These are phyloP conservation scores for Megaceryle alcyon DNA, from an alignment of 2,797 vertebrate genomes.

Conservation along the genomic window DNA sequence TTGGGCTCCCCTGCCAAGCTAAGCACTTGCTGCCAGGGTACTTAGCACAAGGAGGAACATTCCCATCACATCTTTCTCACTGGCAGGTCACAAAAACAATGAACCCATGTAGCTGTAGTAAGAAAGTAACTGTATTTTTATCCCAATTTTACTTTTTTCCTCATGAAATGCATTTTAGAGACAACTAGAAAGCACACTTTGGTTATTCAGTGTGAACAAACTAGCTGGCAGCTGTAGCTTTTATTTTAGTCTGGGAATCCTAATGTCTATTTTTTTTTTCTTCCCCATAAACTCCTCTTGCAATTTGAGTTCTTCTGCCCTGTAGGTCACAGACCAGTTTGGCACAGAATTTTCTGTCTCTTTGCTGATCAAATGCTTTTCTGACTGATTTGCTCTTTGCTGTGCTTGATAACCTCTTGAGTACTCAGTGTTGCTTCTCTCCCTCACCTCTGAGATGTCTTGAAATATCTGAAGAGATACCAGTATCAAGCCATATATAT, in stretches of 20 bases:
- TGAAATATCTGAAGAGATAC: neutral
- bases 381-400: neutral
- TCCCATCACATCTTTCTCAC: neutral
- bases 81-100: neutral
- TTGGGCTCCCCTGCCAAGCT: constrained; percentile 26
- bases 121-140: neutral
- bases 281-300: neutral
- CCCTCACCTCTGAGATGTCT: neutral
- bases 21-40: neutral
- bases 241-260: constrained; percentile 22
- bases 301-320: constrained; percentile 17
- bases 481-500: neutral
- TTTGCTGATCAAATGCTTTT: constrained; percentile 2
- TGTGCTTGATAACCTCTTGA: neutral
- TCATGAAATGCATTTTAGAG: neutral
- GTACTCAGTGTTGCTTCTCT: neutral
- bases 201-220: neutral
- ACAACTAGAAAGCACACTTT: neutral
- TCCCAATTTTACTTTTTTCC: constrained; percentile 1
- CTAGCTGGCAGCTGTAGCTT: neutral
- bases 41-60: neutral
- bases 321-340: neutral
- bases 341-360: neutral
- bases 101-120: neutral
- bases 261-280: neutral